A percentile compares a stretch with the other conserved stretches of the same genome.
phyloP scores from a whole-genome alignment of 2,797 vertebrate species.

The Sparus aurata region DNA sequence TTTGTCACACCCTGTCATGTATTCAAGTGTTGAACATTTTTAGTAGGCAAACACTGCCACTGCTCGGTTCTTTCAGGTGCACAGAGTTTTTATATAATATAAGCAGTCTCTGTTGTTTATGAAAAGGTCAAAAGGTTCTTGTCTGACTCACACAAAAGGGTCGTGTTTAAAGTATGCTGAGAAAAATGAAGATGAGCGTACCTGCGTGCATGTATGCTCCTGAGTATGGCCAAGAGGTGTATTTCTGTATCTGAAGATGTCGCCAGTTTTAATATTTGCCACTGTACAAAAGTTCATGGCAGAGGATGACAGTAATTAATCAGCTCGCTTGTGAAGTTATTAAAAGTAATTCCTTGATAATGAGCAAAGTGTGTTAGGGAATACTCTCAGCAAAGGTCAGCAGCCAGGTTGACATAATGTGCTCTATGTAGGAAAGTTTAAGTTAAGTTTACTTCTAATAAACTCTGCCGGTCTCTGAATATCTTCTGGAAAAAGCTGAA shows the following conservation, averaged over 20 bases:
- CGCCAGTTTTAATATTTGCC: constrained; percentile 39
- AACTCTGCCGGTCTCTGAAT: background rate
- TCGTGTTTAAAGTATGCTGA: constrained; percentile 24
- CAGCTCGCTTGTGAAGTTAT: constrained; percentile 44
- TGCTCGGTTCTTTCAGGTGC: background rate
- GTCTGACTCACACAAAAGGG: constrained; percentile 4
- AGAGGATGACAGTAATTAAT: constrained; percentile 49
- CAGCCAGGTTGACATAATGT: constrained; percentile 11
- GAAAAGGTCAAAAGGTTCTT: constrained; percentile 31
- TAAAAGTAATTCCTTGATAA: constrained; percentile 63
- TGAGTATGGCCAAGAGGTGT: background rate
- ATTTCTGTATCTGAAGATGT: constrained; percentile 26
- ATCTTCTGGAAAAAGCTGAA: background rate
- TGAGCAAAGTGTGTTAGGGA: constrained; percentile 69
- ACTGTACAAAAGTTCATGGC: constrained; percentile 26
- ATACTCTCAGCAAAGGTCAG: constrained; percentile 47
- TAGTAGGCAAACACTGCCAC: background rate
- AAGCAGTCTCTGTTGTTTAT: constrained; percentile 6
- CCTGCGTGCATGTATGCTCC: background rate
- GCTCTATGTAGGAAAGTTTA: background rate
- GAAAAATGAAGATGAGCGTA: background rate
- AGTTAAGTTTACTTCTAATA: constrained; percentile 20
- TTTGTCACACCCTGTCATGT: background rate
- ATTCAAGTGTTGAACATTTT: constrained; percentile 4
- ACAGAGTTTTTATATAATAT: constrained; percentile 9